Percentiles rank a stretch among this genome's conserved stretches.
Conservation (phyloP, 2,888 invertebrate genomes). For the Griposia aprilina region DNA sequence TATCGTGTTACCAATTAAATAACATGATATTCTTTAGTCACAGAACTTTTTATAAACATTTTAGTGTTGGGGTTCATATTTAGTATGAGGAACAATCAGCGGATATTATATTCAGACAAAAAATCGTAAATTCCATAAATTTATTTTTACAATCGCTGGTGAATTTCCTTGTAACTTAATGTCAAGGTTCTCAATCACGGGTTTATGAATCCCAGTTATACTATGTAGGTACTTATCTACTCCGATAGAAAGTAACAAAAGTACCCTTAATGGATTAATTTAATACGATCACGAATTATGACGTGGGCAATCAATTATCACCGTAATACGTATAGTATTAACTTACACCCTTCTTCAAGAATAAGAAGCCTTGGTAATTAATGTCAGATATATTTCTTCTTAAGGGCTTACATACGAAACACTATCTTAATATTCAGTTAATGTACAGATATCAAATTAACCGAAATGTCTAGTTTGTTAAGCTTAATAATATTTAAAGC, state of each 20-base stretch:
- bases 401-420: slow-evolving; percentile 24
- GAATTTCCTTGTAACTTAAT: neutral
- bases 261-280: slow-evolving; percentile 40
- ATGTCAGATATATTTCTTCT: slow-evolving; percentile 38
- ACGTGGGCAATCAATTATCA: slow-evolving; percentile 46
- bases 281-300: slow-evolving; percentile 46
- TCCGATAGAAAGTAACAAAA: slow-evolving; percentile 48
- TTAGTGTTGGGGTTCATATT: slow-evolving; percentile 11
- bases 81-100: neutral
- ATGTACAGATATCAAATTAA: slow-evolving; percentile 45
- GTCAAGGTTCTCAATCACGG: slow-evolving; percentile 18
- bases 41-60: neutral
- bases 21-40: neutral
- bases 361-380: slow-evolving; percentile 26
- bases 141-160: neutral
- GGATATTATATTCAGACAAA: neutral
- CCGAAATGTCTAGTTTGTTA: slow-evolving; percentile 36
- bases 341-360: slow-evolving; percentile 35
- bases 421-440: slow-evolving; percentile 34
- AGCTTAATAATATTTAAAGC: slow-evolving; percentile 43
- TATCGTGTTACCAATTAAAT: neutral
- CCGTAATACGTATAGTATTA: slow-evolving; percentile 42
- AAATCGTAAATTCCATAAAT: neutral
- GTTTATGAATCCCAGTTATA: slow-evolving; percentile 14
- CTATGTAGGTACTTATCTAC: slow-evolving; percentile 17